Evolutionary conservation across 2,113 vertebrate genomes (phyloP).

Genomic region (Etheostoma spectabile): DNA sequence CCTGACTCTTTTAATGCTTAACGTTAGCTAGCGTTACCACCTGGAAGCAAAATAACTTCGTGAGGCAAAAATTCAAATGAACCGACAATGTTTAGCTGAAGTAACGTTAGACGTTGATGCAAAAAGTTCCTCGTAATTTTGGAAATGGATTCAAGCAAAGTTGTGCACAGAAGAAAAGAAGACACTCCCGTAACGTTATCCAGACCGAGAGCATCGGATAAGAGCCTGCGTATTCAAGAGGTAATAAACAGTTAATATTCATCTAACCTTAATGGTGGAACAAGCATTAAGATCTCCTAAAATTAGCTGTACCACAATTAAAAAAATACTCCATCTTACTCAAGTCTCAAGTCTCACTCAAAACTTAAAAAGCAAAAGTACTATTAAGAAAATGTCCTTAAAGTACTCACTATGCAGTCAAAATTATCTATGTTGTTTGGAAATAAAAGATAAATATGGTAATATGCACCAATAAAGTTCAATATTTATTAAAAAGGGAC

Average conservation of each 20-base stretch:
- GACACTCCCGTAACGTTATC: conserved; percentile 20
- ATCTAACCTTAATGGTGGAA: no score
- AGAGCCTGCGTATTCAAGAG: conserved; percentile 32
- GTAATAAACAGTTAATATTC: conserved; percentile 53
- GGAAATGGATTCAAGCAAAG: conserved; percentile 64
- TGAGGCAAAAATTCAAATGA: not conserved
- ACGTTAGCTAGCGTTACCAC: not conserved
- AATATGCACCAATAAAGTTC: not conserved
- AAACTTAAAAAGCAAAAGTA: no score
- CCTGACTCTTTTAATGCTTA: not conserved
- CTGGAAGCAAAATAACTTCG: not conserved
- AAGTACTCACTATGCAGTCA: no score
- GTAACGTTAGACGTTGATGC: not conserved
- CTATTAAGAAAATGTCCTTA: no score
- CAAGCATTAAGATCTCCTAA: no score
- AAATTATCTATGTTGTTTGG: no score
- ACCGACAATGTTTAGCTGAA: not conserved
- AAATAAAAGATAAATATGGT: not conserved
- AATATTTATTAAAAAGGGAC: not conserved
- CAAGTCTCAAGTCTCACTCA: no score
- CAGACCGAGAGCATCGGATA: conserved; percentile 21
- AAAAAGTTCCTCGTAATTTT: not conserved
- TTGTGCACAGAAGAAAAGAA: conserved; percentile 46
- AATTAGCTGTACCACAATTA: no score
- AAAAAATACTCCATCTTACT: no score